Evolutionary conservation across 2,888 invertebrate genomes (phyloP).

Genomic region (Agonopterix heracliana): DNA sequence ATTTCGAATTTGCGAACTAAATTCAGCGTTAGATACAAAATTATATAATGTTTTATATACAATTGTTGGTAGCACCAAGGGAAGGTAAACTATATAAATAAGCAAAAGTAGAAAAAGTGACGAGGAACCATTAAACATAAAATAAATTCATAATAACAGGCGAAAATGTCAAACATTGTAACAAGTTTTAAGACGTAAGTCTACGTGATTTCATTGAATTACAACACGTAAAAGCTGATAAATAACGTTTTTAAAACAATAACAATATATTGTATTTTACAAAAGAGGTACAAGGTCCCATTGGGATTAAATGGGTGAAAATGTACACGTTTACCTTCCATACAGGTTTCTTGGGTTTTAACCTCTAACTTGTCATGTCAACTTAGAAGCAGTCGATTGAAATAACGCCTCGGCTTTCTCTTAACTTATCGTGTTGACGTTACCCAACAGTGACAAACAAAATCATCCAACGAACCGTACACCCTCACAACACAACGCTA

Average conservation of each 20-base stretch:
- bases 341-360: conserved; percentile 6
- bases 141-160: conserved; percentile 35
- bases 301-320: background rate
- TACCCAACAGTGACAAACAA: background rate
- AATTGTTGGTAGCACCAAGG: conserved; percentile 16
- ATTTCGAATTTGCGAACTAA: too few species aligned
- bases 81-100: conserved; percentile 20
- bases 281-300: conserved; percentile 15
- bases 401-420: conserved; percentile 1
- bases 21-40: too few species aligned
- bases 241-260: conserved; percentile 38
- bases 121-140: conserved; percentile 27
- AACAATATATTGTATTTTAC: conserved; percentile 45
- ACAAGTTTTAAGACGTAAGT: conserved; percentile 28
- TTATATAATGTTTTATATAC: background rate
- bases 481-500: too few species aligned
- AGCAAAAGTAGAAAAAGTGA: conserved; percentile 12
- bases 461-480: too few species aligned
- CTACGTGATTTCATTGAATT: conserved; percentile 41
- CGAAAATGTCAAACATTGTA: conserved; percentile 26
- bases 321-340: conserved; percentile 21
- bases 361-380: conserved; percentile 13
- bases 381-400: conserved; percentile 10
- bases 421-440: background rate
- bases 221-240: conserved; percentile 36